Percentiles rank a stretch among this genome's conserved stretches.
These are phyloP conservation scores for Camptogramma bilineatum DNA, from an alignment of 2,888 invertebrate genomes.

Conservation along the genomic window DNA sequence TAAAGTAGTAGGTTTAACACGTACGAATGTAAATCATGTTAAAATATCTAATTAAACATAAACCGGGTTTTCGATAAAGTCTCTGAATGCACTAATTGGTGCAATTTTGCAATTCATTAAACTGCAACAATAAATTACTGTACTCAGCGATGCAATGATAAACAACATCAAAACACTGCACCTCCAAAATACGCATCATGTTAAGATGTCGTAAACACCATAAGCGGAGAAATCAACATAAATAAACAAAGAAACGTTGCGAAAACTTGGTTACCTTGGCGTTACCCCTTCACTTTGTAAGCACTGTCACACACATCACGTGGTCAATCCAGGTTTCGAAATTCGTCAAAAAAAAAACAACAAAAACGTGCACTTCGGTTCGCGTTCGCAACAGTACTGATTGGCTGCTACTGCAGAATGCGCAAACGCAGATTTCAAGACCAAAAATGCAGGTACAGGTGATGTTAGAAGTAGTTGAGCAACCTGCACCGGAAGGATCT, in stretches of 20 bases:
- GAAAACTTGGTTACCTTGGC: constrained; percentile 31
- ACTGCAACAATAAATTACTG: too few relatives aligned
- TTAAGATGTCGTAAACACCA: not conserved
- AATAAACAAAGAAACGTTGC: constrained; percentile 23
- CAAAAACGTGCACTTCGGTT: constrained; percentile 23
- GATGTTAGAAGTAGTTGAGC: constrained; percentile 18
- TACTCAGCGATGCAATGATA: not conserved
- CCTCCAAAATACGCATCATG: not conserved
- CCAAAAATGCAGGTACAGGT: constrained; percentile 27
- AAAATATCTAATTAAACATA: too few relatives aligned
- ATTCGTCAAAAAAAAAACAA: constrained; percentile 14
- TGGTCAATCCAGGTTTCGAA: constrained; percentile 19
- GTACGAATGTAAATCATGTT: too few relatives aligned
- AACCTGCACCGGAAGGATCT: not conserved
- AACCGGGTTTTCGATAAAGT: too few relatives aligned
- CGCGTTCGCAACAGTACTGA: constrained; percentile 28
- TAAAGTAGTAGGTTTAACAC: too few relatives aligned
- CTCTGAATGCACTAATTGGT: too few relatives aligned
- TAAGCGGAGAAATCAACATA: not conserved
- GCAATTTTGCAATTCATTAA: too few relatives aligned
- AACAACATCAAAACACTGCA: not conserved
- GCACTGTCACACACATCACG: constrained; percentile 28
- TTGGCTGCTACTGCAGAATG: constrained; percentile 22
- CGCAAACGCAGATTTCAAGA: constrained; percentile 33
- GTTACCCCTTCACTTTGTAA: constrained; percentile 33